Evolutionary conservation across 2,113 vertebrate genomes (phyloP).

Genomic region (Elaphurus davidianus): DNA sequence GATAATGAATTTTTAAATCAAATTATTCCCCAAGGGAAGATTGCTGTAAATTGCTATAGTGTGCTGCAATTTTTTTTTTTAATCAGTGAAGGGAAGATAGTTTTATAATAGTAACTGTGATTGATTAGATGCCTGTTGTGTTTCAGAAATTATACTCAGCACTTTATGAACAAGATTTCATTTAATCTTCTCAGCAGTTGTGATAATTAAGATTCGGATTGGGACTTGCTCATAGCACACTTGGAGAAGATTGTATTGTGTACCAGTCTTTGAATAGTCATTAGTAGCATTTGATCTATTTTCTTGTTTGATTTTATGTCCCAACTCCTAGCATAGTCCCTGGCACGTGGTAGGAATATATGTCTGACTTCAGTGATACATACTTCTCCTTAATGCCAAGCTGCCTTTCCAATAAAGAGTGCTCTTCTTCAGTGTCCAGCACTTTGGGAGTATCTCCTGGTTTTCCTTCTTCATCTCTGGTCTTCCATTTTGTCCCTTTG

Average conservation of each 20-base stretch:
- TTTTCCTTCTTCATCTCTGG: not conserved
- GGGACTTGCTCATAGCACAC: not conserved
- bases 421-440: not conserved
- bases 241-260: not conserved
- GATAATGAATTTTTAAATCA: not conserved
- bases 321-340: not conserved
- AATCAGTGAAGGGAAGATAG: not conserved
- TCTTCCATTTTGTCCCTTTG: not conserved
- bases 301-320: not conserved
- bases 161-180: not conserved
- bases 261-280: not conserved
- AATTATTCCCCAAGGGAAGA: not conserved
- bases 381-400: not conserved
- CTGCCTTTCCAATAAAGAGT: not conserved
- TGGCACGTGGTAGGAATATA: not conserved
- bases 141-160: not conserved
- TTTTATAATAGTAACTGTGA: not conserved
- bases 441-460: not conserved
- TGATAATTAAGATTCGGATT: conserved; percentile 13
- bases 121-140: not conserved
- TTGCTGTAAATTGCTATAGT: not conserved
- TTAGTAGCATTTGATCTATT: not conserved
- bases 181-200: not conserved
- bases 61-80: not conserved
- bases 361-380: not conserved